A percentile compares a stretch with the other conserved stretches of the same genome.
Evolutionary conservation across 2,888 invertebrate genomes (phyloP).

Genomic region (Poecilus cupreus): DNA sequence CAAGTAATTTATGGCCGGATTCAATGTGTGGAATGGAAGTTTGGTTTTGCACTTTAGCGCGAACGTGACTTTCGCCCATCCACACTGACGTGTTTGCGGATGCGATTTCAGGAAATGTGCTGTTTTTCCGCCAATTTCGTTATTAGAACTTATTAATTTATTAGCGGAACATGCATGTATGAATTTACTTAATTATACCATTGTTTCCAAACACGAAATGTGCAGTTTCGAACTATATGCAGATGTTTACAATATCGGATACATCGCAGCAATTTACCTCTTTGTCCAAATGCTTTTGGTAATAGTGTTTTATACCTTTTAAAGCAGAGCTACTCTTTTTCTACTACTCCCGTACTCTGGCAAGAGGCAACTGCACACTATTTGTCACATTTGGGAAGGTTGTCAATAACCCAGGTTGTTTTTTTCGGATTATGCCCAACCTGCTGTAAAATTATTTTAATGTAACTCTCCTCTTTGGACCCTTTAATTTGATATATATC

Average conservation of each 20-base stretch:
- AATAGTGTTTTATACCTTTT: too few relatives aligned
- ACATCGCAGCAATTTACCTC: too few relatives aligned
- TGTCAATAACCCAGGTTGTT: too few relatives aligned
- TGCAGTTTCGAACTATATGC: background rate
- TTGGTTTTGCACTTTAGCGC: constrained; percentile 52
- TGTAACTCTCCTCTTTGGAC: too few relatives aligned
- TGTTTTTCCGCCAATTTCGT: constrained; percentile 43
- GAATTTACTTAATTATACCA: constrained; percentile 29
- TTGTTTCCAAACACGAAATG: background rate
- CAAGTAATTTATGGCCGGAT: constrained; percentile 45
- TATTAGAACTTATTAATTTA: constrained; percentile 40
- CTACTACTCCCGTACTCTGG: too few relatives aligned
- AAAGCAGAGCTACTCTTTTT: too few relatives aligned
- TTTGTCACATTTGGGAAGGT: too few relatives aligned
- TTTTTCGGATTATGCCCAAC: too few relatives aligned
- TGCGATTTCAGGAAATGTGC: background rate
- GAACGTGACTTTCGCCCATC: constrained; percentile 24
- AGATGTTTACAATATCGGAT: background rate
- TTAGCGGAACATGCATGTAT: constrained; percentile 18
- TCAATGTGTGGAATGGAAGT: constrained; percentile 52
- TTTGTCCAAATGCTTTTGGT: too few relatives aligned
- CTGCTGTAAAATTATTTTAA: too few relatives aligned
- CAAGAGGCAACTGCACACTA: too few relatives aligned
- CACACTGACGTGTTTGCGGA: background rate
- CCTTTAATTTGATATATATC: too few relatives aligned